phyloP scores from a whole-genome alignment of 2,797 vertebrate genomes.

The Lithobates sylvaticus region DNA sequence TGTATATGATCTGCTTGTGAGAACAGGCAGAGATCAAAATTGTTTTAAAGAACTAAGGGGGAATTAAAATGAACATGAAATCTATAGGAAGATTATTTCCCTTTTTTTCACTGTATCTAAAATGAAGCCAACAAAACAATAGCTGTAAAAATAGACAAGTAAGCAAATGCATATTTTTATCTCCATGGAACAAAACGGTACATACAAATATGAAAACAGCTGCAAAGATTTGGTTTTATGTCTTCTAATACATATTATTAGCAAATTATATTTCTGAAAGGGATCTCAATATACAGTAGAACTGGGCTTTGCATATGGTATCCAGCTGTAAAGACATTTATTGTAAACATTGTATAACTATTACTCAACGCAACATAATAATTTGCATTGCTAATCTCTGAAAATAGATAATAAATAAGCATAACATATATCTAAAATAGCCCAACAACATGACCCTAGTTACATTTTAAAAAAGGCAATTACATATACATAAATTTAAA shows the following conservation, averaged over 20 bases:
- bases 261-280: neutral
- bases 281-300: neutral
- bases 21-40: neutral
- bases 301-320: too few species aligned
- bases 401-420: neutral
- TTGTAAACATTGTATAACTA: neutral
- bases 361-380: too few species aligned
- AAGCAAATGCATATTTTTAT: neutral
- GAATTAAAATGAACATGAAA: neutral
- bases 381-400: neutral
- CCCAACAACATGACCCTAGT: neutral
- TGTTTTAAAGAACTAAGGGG: neutral
- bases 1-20: neutral
- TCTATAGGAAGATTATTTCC: slow-evolving; percentile 7
- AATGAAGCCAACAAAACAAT: slow-evolving; percentile 16
- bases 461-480: neutral
- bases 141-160: neutral
- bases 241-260: too few species aligned
- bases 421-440: too few species aligned
- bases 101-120: slow-evolving; percentile 15
- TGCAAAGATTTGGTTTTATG: neutral
- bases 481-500: neutral
- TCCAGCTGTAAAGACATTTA: too few species aligned
- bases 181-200: neutral
- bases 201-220: neutral